Evolutionary conservation across 2,113 vertebrate genomes (phyloP).

Genomic region (Neodon shergylaensis): DNA sequence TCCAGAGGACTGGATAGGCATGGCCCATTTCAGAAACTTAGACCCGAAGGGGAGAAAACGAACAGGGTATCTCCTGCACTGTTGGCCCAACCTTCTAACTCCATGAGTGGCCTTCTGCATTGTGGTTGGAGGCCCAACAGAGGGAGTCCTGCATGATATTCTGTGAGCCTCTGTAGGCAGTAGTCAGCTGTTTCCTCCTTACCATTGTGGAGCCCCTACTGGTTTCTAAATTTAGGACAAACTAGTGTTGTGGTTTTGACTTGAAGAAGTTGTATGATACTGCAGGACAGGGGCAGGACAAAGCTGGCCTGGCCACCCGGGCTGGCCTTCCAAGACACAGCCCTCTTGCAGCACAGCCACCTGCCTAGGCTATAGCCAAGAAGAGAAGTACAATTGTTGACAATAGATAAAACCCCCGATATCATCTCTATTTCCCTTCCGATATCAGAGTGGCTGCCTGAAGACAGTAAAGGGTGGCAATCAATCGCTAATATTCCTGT

Average conservation of each 20-base stretch:
- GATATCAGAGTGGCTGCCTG: slow-evolving; percentile 36
- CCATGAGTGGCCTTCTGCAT: not conserved
- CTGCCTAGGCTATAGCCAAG: not conserved
- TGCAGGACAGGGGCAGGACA: not conserved
- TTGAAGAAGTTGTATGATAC: not conserved
- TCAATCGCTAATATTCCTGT: slow-evolving; percentile 69
- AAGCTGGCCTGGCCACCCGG: not conserved
- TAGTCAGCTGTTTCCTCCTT: not conserved
- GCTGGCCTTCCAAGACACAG: not conserved
- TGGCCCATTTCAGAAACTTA: not conserved
- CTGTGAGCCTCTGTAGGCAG: not conserved
- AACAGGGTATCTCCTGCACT: not conserved
- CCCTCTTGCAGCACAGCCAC: not conserved
- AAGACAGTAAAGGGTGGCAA: slow-evolving; percentile 55
- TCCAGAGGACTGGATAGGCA: not conserved
- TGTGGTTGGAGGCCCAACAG: not conserved
- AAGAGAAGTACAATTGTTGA: slow-evolving; percentile 76
- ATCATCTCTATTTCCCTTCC: slow-evolving; percentile 80
- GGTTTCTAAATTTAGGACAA: slow-evolving; percentile 38
- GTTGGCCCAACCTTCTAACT: not conserved
- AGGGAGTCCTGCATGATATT: not conserved
- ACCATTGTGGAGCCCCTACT: not conserved
- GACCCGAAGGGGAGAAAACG: not conserved
- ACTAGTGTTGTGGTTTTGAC: not conserved
- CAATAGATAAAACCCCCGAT: slow-evolving; percentile 81